Evolutionary conservation across 53 echinoderm and acorn worm genomes (phyloP), one percentile per base, ranked within the genome.

Genomic region (Crossaster papposus): DNA sequence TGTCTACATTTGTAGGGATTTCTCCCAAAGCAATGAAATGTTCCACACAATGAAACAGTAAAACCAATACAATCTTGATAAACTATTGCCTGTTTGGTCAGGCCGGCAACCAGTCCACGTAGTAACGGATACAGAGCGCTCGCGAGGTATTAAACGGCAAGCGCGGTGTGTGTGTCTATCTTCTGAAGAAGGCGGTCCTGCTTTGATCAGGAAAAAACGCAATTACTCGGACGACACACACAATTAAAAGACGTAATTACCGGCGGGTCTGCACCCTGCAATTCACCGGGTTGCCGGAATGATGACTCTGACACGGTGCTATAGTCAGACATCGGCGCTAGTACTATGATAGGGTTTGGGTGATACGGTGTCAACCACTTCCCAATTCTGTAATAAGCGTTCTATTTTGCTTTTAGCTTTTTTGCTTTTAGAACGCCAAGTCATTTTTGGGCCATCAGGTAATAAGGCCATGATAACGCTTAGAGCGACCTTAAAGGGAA

Each of bases 131-230:
- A 14, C 26, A 73, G 74, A 73, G 6, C 33, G 74, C 32, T 32
- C 24, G 51, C 51, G 6, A 26, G 77, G 44, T 44, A 44, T 9
- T 44, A 9, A 44, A 44, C 80, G 37, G 58, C 50, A n/a, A n/a
- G 33, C 38, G 87, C 87, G 87, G 87, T 87, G 36, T 35, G 76
- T 33, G 58, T 34, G 36, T 32, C 75, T 62, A 76, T 75, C 87
- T 76, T 55, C 87, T 76, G 87, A 87, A 24, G 75, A 54, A 22
- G 76, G 87, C 87, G 87, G 75, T 54, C 24, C 2, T 14, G 87
- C 87, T 87, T 87, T 87, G 87, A 87, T 87, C 87, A 24, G 53
- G 3, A 35, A 44, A 44, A 44, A 87, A 87, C 54, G 87, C 87
- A 87, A 87, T 87, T 87, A 87, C 87, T 33, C 76, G 62, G 76